Evolutionary conservation across 2,888 invertebrate genomes (phyloP).

Genomic region (Hybos culiciformis): DNA sequence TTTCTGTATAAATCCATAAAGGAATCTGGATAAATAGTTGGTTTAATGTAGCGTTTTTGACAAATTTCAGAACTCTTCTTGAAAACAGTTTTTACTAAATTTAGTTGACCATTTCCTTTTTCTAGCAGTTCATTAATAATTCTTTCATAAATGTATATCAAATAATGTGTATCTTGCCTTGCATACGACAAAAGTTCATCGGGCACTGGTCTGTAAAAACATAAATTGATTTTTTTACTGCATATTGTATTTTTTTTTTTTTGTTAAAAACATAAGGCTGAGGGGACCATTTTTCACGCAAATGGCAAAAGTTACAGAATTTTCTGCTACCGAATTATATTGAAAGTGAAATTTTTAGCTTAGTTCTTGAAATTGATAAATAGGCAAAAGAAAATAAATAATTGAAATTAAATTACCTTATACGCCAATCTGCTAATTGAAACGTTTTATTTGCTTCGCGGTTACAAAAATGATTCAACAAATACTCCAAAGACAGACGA

Average conservation of each 20-base stretch:
- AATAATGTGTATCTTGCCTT: slow-evolving; percentile 85
- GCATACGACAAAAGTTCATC: slow-evolving; percentile 72
- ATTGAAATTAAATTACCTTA: too few relatives aligned
- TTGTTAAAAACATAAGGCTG: too few relatives aligned
- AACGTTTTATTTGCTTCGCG: slow-evolving; percentile 76
- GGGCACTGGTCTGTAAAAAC: slow-evolving; percentile 56
- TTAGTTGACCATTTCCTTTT: slow-evolving; percentile 46
- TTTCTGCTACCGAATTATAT: too few relatives aligned
- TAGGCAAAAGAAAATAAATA: too few relatives aligned
- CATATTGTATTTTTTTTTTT: slow-evolving; percentile 1
- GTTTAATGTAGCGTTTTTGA: slow-evolving; percentile 69
- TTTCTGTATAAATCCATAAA: slow-evolving; percentile 64
- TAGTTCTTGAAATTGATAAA: too few relatives aligned
- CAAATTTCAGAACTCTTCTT: slow-evolving; percentile 63
- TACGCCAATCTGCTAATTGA: slow-evolving; percentile 92
- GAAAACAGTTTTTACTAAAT: slow-evolving; percentile 55
- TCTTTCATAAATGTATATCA: slow-evolving; percentile 75
- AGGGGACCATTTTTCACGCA: too few relatives aligned
- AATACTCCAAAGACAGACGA: slow-evolving; percentile 59
- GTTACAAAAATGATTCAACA: slow-evolving; percentile 65
- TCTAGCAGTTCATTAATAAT: slow-evolving; percentile 61
- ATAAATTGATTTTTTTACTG: not conserved
- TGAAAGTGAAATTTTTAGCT: too few relatives aligned
- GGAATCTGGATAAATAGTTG: slow-evolving; percentile 50
- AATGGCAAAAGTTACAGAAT: too few relatives aligned